Conservation (phyloP, 2,797 vertebrate species). For the Lithobates pipiens region DNA sequence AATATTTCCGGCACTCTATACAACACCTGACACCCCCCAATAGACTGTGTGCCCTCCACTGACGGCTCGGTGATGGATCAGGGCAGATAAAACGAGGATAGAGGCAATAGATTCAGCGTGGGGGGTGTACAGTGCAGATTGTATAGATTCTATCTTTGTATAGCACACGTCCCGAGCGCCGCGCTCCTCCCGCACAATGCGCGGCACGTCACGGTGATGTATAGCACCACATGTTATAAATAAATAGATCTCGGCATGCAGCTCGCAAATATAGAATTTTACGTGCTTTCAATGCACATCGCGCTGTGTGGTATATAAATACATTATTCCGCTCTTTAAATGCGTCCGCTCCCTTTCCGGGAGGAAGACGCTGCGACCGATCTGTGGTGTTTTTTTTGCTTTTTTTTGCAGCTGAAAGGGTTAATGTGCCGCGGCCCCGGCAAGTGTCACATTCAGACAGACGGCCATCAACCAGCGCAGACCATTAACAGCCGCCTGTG, state of each 20-base stretch:
- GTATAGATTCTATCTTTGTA: too few species aligned
- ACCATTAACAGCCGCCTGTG: slow-evolving; percentile 45
- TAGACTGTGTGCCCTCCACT: too few species aligned
- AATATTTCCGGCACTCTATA: too few species aligned
- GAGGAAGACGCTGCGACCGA: too few species aligned
- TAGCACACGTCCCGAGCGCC: not conserved
- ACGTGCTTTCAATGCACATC: not conserved
- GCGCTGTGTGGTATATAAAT: not conserved
- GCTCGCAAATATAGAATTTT: slow-evolving; percentile 9
- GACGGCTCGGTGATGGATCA: too few species aligned
- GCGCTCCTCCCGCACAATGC: not conserved
- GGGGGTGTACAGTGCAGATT: too few species aligned
- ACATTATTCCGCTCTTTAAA: not conserved
- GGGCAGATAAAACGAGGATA: too few species aligned
- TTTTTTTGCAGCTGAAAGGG: not conserved
- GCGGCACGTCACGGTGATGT: slow-evolving; percentile 10
- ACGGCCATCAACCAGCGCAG: slow-evolving; percentile 24
- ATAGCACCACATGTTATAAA: slow-evolving; percentile 35
- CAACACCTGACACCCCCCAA: too few species aligned
- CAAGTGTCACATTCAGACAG: slow-evolving; percentile 37
- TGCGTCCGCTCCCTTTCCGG: too few species aligned
- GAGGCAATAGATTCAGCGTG: too few species aligned
- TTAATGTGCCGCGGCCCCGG: not conserved
- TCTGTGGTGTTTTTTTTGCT: not conserved
- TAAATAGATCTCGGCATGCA: slow-evolving; percentile 30